Evolutionary conservation across 2,113 vertebrate genomes (phyloP), one percentile per base, ranked within the genome.

Genomic region (Trichomycterus rosablanca): DNA sequence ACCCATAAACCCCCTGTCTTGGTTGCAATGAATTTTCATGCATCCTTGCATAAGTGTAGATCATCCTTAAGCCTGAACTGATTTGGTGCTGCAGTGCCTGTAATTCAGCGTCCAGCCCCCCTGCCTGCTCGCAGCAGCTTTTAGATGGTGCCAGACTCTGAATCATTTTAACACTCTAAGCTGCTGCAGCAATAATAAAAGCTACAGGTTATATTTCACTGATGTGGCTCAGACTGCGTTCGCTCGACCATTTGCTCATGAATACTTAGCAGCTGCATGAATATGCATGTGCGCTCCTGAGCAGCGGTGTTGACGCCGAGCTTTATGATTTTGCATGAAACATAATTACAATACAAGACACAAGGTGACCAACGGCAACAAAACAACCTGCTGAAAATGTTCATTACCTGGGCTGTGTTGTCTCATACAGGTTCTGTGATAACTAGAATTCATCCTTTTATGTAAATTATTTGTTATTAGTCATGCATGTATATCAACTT

Each of bases 171-270:
- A n/a, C n/a, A n/a, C n/a, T n/a, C n/a, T n/a, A n/a, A n/a, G n/a
- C n/a, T n/a, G n/a, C n/a, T n/a, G n/a, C n/a, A n/a, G n/a, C n/a
- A n/a, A n/a, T n/a, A n/a, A n/a, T n/a, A n/a, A n/a, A n/a, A n/a
- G n/a, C n/a, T n/a, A n/a, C n/a, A n/a, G n/a, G 76, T 77, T 81
- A 78, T 83, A 84, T 82, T 85, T 82, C 77, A 82, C 77, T 69
- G 34, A 79, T 74, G 70, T 75, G 68, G 74, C 51, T 72, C 57
- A 63, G 66, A 63, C 67, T 71, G 59, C 70, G 78, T 78, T 81
- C 78, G 77, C 77, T 77, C 76, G 81, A 79, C 81, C 83, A 74
- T 78, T 76, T 82, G 70, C 77, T 86, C 84, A 85, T 87, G 83
- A 86, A 87, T 87, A 85, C 79, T 80, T 79, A 83, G 72, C 19